Base-by-base conservation (phyloP, 2,113 vertebrate species). In the Sisor rabdophorus region DNA sequence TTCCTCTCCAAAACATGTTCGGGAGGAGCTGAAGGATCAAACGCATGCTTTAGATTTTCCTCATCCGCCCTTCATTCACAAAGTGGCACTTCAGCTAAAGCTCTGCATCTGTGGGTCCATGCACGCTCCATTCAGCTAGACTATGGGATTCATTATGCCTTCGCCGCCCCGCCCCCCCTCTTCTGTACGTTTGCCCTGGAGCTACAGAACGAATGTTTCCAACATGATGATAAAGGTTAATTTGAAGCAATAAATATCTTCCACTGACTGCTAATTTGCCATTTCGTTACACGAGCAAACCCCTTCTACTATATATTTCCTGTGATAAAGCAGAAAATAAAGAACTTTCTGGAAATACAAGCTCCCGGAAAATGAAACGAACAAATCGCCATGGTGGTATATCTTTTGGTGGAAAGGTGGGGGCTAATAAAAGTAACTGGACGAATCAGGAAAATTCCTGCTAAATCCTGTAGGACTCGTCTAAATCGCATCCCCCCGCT, bases 21-120 rank as follows among this genome's bases (percentile, higher is more conserved):
- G 50, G 60, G 55, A 52, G 44, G 19, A 28, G 13, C 44, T 61
- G 20, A 0, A 17, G n/a, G 56, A 60, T 77, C 75, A 77, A 70
- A 56, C 15, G 4, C 55, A 40, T 77, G 11, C 54, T 56, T 70
- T 24, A 22, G 26, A 55, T 70, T 77, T 28, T 53, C 48, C 44
- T 47, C 56, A 6, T 54, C 50, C 12, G 16, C 53, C 55, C 22
- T 69, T 59, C 55, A 50, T 59, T 59, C 64, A 60, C 20, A 70
- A 64, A 53, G 63, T 32, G 30, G 7, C 9, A 22, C 32, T 59
- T 26, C 61, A 48, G 1, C 40, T 48, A 22, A 22, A 24, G 63
- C n/a, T 48, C 40, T 67, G 36, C 2, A 10, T 36, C 53, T 65
- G 48, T 54, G 22, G 5, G 28, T 9, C 7, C 9, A n/a, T 50